These are phyloP conservation scores for Pararge aegeria DNA, from an alignment of 1,140 invertebrate genomes.

Conservation along the genomic window DNA sequence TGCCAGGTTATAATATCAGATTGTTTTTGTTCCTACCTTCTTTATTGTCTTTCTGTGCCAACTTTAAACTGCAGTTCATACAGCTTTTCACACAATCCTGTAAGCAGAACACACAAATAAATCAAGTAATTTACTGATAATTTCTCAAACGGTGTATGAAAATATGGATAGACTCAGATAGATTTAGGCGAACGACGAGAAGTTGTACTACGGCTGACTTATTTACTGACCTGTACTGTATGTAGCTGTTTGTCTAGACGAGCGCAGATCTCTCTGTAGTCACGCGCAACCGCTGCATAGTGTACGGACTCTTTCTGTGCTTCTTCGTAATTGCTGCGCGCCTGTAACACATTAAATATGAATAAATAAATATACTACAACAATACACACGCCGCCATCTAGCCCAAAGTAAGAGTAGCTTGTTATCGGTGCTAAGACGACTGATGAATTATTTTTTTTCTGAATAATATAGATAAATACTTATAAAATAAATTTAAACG, in stretches of 20 bases:
- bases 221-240: constrained; percentile 56
- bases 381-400: too few species aligned
- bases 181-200: too few species aligned
- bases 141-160: constrained; percentile 9
- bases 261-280: constrained; percentile 97
- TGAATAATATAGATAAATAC: too few species aligned
- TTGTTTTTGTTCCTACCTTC: constrained; percentile 60
- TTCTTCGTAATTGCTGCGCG: constrained; percentile 49
- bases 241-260: constrained; percentile 92
- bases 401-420: too few species aligned
- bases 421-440: too few species aligned
- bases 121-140: too few species aligned
- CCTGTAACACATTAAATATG: constrained; percentile 26
- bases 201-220: too few species aligned
- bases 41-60: constrained; percentile 71
- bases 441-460: too few species aligned
- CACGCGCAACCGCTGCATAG: constrained; percentile 84
- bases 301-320: constrained; percentile 54
- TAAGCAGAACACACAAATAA: constrained; percentile 31
- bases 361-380: too few species aligned
- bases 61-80: constrained; percentile 61
- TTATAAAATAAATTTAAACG: too few species aligned
- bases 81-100: constrained; percentile 68
- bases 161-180: constrained; percentile 11
- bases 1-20: too few species aligned